These are phyloP conservation scores for Agrotis exclamationis DNA, from an alignment of 2,888 invertebrate genomes.

Conservation along the genomic window DNA sequence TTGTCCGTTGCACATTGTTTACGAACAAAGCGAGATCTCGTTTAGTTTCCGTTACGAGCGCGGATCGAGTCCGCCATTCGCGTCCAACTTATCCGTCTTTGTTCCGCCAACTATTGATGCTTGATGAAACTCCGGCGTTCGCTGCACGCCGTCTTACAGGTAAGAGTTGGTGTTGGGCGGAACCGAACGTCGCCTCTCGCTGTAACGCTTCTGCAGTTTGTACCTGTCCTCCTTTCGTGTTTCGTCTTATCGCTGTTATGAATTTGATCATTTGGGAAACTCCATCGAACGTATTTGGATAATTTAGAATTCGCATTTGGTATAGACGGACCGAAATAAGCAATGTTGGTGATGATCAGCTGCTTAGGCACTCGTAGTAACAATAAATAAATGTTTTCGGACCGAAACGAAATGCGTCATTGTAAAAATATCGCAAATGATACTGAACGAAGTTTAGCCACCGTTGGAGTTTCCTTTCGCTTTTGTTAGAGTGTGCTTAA, in stretches of 20 bases:
- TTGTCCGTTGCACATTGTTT: slow-evolving; percentile 85
- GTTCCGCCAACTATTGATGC: slow-evolving; percentile 83
- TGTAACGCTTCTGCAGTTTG: slow-evolving; percentile 34
- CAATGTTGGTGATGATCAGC: neutral
- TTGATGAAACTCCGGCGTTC: slow-evolving; percentile 80
- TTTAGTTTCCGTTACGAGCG: slow-evolving; percentile 77
- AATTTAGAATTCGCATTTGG: neutral
- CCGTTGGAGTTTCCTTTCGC: slow-evolving; percentile 1
- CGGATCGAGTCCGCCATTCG: slow-evolving; percentile 77
- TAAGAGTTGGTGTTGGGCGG: slow-evolving; percentile 52
- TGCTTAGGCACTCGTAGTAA: neutral
- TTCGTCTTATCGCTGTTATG: slow-evolving; percentile 30
- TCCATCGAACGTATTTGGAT: neutral
- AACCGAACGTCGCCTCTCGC: slow-evolving; percentile 9
- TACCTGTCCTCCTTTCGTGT: slow-evolving; percentile 32
- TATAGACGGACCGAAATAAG: neutral
- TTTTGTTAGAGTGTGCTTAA: slow-evolving; percentile 22
- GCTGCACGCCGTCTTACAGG: slow-evolving; percentile 66
- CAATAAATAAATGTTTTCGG: neutral
- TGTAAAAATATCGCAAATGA: slow-evolving; percentile 4
- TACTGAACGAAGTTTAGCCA: slow-evolving; percentile 11
- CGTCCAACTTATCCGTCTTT: slow-evolving; percentile 84
- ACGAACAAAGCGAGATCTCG: slow-evolving; percentile 84
- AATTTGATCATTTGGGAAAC: slow-evolving; percentile 17
- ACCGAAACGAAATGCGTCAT: slow-evolving; percentile 15